phyloP scores from a whole-genome alignment of 2,888 invertebrate genomes.

The Liopterus haemorrhoidalis region DNA sequence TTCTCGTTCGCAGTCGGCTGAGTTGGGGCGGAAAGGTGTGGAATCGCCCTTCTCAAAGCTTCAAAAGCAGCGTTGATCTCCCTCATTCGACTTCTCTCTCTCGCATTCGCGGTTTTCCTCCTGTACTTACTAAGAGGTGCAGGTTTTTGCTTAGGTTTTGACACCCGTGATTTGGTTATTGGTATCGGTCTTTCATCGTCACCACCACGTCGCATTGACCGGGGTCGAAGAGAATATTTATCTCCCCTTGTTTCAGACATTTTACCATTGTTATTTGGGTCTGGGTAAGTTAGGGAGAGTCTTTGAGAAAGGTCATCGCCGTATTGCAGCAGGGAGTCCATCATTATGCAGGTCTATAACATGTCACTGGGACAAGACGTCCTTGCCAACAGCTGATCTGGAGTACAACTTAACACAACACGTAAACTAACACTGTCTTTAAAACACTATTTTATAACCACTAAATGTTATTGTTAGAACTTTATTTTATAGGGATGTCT shows the following conservation, averaged over 20 bases:
- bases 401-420: no score
- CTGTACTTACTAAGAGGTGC: slow-evolving; percentile 82
- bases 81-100: slow-evolving; percentile 80
- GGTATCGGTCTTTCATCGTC: slow-evolving; percentile 3
- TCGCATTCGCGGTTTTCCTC: slow-evolving; percentile 82
- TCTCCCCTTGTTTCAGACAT: slow-evolving; percentile 42
- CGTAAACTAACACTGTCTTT: no score
- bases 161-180: slow-evolving; percentile 9
- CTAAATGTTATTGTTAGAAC: no score
- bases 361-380: no score
- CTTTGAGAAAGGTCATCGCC: slow-evolving; percentile 10
- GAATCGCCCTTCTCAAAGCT: slow-evolving; percentile 69
- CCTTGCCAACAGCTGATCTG: no score
- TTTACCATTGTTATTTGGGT: slow-evolving; percentile 36
- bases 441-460: no score
- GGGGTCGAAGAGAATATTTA: slow-evolving; percentile 63
- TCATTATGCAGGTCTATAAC: no score
- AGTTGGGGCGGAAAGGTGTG: slow-evolving; percentile 46
- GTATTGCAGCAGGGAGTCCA: slow-evolving; percentile 15
- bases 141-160: slow-evolving; percentile 56
- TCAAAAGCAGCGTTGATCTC: slow-evolving; percentile 89
- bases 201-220: slow-evolving; percentile 49
- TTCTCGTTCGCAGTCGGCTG: slow-evolving; percentile 62
- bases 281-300: slow-evolving; percentile 35
- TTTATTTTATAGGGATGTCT: no score